Percentiles rank a stretch among this genome's conserved stretches.
phyloP scores from a whole-genome alignment of 2,797 vertebrate species.

The Cryptoprocta ferox region DNA sequence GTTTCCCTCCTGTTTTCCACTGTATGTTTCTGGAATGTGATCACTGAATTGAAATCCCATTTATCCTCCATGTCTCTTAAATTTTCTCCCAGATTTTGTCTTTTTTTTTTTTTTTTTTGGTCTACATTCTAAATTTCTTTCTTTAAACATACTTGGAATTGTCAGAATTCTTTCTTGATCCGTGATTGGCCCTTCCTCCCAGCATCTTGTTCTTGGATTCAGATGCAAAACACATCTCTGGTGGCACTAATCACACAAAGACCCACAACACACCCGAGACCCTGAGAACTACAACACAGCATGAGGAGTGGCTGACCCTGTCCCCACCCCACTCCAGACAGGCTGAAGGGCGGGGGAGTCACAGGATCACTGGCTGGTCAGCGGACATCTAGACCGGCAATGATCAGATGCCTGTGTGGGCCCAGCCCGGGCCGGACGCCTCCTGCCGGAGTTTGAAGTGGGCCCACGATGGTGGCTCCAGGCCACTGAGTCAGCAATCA shows the following conservation, averaged over 20 bases:
- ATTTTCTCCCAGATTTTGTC: background rate
- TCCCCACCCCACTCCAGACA: background rate
- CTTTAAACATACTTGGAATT: background rate
- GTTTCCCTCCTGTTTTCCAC: background rate
- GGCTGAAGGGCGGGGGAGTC: background rate
- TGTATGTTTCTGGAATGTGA: background rate
- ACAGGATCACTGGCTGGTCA: background rate
- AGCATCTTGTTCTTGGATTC: background rate
- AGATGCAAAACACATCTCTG: background rate
- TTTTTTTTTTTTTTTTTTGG: background rate
- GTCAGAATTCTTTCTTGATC: background rate
- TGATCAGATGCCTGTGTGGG: background rate
- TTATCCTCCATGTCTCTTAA: background rate
- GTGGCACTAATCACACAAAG: background rate
- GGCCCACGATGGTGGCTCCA: background rate
- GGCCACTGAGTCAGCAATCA: background rate
- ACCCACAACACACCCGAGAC: background rate
- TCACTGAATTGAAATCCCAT: background rate
- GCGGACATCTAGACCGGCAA: fast-evolving
- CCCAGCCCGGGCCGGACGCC: background rate
- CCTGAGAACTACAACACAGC: fast-evolving
- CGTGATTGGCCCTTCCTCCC: background rate
- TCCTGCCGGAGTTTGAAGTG: background rate
- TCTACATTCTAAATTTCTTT: background rate
- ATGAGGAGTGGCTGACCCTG: background rate